phyloP scores from a whole-genome alignment of 1,140 invertebrate species.

The Amyelois transitella region DNA sequence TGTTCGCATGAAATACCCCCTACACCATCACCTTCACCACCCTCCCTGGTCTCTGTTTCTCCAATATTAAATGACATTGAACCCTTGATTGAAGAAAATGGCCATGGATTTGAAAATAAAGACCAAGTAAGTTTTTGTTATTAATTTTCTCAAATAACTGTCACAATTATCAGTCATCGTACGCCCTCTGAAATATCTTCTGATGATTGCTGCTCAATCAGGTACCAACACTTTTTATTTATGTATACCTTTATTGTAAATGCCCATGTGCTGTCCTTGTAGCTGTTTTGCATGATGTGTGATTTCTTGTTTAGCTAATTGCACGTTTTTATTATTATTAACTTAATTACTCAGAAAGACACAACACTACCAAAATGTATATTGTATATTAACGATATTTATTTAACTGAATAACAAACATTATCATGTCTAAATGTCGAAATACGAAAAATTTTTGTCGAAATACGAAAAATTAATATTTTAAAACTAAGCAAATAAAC shows the following conservation, averaged over 20 bases:
- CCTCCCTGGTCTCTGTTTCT: slow-evolving; percentile 27
- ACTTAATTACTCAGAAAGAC: neutral
- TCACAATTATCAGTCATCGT: neutral
- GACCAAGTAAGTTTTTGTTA: slow-evolving; percentile 44
- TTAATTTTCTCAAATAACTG: neutral
- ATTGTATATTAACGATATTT: too few species aligned
- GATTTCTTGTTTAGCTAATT: neutral
- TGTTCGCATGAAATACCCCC: slow-evolving; percentile 63
- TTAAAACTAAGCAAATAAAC: neutral
- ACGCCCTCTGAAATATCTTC: neutral
- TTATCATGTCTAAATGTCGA: too few species aligned
- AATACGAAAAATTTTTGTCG: too few species aligned
- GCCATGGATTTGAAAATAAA: slow-evolving; percentile 14
- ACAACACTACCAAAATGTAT: too few species aligned
- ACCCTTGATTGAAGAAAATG: slow-evolving; percentile 1
- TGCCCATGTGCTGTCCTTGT: slow-evolving; percentile 2
- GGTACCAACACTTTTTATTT: neutral
- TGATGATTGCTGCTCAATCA: neutral
- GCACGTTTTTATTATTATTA: slow-evolving; percentile 1
- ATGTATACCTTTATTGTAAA: neutral
- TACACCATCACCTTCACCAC: slow-evolving; percentile 35
- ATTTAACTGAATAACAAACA: too few species aligned
- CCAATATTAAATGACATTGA: slow-evolving; percentile 8
- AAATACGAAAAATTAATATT: too few species aligned
- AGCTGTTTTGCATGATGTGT: slow-evolving; percentile 21